Base-by-base conservation (phyloP, 2,797 vertebrate genomes). In the Champsocephalus esox region DNA sequence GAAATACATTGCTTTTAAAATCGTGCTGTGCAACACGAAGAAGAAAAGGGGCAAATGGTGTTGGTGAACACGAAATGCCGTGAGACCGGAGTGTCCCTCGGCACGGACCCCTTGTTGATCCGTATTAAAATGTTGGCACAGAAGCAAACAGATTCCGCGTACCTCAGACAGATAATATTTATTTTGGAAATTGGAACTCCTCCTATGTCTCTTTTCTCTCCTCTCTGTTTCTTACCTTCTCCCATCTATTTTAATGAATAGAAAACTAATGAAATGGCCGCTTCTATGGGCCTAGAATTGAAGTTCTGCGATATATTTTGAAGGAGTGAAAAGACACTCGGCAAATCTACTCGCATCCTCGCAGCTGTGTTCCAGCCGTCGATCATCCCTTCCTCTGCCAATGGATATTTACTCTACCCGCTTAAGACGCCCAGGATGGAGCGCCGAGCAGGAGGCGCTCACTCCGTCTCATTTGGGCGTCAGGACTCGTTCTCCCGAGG, bases 141-240 rank as follows among this genome's bases (percentile, higher is more conserved):
- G 92, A 91, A 84, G 80, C 87, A 87, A 81, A 86, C 89, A 90
- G 84, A 92, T 93, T 94, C 92, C 46, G 60, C 82, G 83, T 84
- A 83, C 83, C 88, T 90, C 91, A 93, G 88, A 90, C 90, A 90
- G 85, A 93, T 94, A 94, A 95, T 95, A 94, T 95, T 95, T 95
- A 92, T 92, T 94, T 94, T 92, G 86, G 81, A 92, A 94, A 95
- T 94, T 95, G 93, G 93, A 95, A 93, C 91, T 92, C 89, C 85
- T 90, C 92, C 82, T 77, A 77, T 49, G 69, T 75, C 86, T 88
- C 77, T 66, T 76, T 77, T 66, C 57, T 66, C 79, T 70, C 58
- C 63, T 58, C 43, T 64, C 59, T 52, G 57, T 57, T 64, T 21
- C 61, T 52, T 54, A 67, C 58, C 59, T 79, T 49, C 71, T 76